Evolutionary conservation across 2,888 invertebrate species (phyloP).

Genomic region (Athalia cordata): DNA sequence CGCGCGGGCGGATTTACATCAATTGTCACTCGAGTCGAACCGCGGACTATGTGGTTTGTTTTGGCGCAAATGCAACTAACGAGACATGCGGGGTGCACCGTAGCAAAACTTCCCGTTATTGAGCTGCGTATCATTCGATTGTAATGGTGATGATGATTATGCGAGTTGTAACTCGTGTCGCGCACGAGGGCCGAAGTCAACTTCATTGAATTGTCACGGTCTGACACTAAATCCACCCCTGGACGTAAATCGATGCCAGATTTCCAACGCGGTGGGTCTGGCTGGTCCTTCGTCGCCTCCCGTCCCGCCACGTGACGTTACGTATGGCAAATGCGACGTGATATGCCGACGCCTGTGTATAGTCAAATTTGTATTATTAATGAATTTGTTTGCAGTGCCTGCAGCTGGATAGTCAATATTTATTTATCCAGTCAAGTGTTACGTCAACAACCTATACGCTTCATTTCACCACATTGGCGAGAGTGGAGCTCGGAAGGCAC

Average conservation of each 20-base stretch:
- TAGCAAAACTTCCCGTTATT: conserved; percentile 53
- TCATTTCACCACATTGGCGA: conserved; percentile 22
- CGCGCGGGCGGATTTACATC: conserved; percentile 40
- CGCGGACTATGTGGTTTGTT: conserved; percentile 57
- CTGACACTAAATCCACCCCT: conserved; percentile 56
- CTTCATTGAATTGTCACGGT: conserved; percentile 66
- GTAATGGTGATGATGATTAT: conserved; percentile 62
- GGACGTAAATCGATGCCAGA: conserved; percentile 49
- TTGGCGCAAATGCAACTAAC: conserved; percentile 53
- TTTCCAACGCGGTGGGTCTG: conserved; percentile 46
- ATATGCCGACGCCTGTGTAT: conserved; percentile 48
- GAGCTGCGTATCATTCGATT: conserved; percentile 63
- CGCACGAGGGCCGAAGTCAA: conserved; percentile 53
- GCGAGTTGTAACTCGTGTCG: conserved; percentile 33
- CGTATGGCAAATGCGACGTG: not conserved
- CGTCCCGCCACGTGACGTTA: not conserved
- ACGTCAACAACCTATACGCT: conserved; percentile 54
- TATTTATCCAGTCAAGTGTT: conserved; percentile 63
- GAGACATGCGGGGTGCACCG: conserved; percentile 48
- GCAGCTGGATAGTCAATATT: conserved; percentile 66
- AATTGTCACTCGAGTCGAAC: conserved; percentile 26
- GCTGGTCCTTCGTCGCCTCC: not conserved
- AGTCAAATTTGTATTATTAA: conserved; percentile 68
- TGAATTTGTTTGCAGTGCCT: conserved; percentile 68
- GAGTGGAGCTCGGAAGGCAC: conserved; percentile 35